Conservation (phyloP, 1,140 invertebrate genomes). For the Archegozetes longisetosus region DNA sequence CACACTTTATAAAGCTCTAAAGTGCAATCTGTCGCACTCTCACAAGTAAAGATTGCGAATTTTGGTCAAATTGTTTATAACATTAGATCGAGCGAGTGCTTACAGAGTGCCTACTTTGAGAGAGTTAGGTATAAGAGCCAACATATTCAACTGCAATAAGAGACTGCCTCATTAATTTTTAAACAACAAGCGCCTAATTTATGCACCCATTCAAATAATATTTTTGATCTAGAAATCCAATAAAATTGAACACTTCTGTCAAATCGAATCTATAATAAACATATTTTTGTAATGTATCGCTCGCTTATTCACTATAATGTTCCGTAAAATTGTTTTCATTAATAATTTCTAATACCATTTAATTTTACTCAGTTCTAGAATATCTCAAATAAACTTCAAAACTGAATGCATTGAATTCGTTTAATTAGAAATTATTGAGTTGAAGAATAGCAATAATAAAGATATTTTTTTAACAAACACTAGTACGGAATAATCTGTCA, state of each 20-base stretch:
- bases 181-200: not conserved
- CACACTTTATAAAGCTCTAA: not conserved
- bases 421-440: too few species aligned
- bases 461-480: too few species aligned
- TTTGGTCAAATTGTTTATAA: not conserved
- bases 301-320: too few species aligned
- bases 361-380: too few species aligned
- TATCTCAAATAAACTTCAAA: too few species aligned
- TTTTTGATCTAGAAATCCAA: not conserved
- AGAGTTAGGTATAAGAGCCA: not conserved
- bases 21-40: not conserved
- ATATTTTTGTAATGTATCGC: too few species aligned
- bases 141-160: not conserved
- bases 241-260: not conserved
- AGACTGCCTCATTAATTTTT: not conserved
- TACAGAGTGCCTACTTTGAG: not conserved
- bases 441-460: too few species aligned
- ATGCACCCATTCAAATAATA: not conserved
- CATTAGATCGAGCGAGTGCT: not conserved
- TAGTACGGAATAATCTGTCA: too few species aligned
- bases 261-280: too few species aligned
- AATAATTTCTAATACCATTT: too few species aligned
- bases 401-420: too few species aligned
- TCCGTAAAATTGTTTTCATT: too few species aligned
- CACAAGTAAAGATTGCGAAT: not conserved